Base-by-base conservation (phyloP, 2,797 vertebrate genomes). In the Taenioides sp. region DNA sequence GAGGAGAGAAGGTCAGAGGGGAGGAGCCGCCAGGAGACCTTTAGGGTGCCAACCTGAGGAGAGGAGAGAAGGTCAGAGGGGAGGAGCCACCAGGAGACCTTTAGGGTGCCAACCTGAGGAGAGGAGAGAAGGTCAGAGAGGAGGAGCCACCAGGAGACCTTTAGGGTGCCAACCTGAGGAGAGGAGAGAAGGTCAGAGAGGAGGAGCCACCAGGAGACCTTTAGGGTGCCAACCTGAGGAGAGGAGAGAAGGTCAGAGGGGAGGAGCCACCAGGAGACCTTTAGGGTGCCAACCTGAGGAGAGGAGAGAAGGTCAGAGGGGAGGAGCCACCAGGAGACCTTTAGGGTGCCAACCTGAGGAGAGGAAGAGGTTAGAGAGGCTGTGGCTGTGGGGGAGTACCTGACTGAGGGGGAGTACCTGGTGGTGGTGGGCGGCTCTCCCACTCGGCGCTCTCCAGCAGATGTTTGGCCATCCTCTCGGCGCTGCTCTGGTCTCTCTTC, bases 361-460 rank as follows among this genome's bases (percentile, higher is more conserved):
- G n/a, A 22, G 20, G 20, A 20, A 20, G 18, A 52, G 49, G 10
- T 7, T 0, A 54, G 9, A 54, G 52, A 11, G 25, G 25, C 25
- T 27, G 25, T 27, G 25, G 25, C 2, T 27, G 25, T 27, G 52
- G 9, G 3, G 7, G n/a, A 11, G 9, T 7, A 31, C 98, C 98
- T 71, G 25, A 2, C 25, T 27, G 25, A 1, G 52, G 9, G 3
- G 7, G n/a, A 11, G 9, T 7, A 31, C 98, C 98, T 71, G 97
- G 96, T 0, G 97, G 96, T 0, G 98, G 98, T 0, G 98, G 97
- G 2, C 95, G 95, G 76, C 96, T 98, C 91, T 99, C 98, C 98
- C 98, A 99, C 85, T 99, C 98, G 0, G 97, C 96, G 22, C 95
- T 97, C 86, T 99, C 97, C 96, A 98, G 96, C 95, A 99, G 97